Base-by-base conservation (phyloP, 2,113 vertebrate species). In the Podocnemis expansa region DNA sequence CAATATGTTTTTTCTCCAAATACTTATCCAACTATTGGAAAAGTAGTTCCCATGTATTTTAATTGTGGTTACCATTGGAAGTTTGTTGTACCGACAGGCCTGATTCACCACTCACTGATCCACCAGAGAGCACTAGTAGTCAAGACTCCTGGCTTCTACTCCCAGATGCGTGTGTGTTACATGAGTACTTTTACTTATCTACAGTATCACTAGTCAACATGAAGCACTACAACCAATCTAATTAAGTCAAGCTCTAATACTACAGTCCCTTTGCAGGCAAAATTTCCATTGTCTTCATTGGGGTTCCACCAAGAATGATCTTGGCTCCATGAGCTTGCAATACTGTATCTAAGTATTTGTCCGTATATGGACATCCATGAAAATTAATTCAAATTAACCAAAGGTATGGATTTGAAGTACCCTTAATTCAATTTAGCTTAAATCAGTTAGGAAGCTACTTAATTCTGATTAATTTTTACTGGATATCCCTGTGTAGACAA, bases 71-170 rank as follows among this genome's bases (percentile, higher is more conserved):
- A 79, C 80, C 0, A 0, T 1, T 10, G 55, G 24, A 29, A 43
- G 41, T 45, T 24, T 45, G 25, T 25, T 45, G 27, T 10, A 5
- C 10, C 41, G 38, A 2, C 6, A 88, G 63, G 5, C 5, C 54
- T 22, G 8, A 21, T 8, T 0, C 5, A 3, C 6, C 38, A 0
- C 1, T 0, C 25, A 45, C n/a, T n/a, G n/a, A n/a, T n/a, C n/a
- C n/a, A n/a, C 73, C 73, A 45, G 41, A 45, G 43, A 14, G 25
- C 41, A 41, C 21, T 9, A 82, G 76, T 43, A 43, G 12, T 47
- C 38, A 58, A 56, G 14, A 21, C 24, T 19, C 3, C 38, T 52
- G 34, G 80, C 25, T 41, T 10, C n/a, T 5, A 25, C 25, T 10
- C 54, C 54, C 41, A 41, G 54, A 5, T 56, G 38, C 45, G 45